Evolutionary conservation across 2,888 invertebrate genomes (phyloP).

Genomic region (Tricholauxania praeusta): DNA sequence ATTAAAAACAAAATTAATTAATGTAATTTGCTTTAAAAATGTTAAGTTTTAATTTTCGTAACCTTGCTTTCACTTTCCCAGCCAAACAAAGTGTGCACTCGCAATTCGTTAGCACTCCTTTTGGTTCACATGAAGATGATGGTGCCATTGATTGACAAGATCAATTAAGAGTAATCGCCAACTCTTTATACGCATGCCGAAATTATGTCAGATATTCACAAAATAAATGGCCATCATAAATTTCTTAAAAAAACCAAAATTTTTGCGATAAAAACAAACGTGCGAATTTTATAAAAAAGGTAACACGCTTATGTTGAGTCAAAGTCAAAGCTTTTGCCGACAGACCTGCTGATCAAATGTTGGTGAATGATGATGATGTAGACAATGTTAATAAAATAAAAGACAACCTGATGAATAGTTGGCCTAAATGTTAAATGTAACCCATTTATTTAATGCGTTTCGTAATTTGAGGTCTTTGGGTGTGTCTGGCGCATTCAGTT

Average conservation of each 20-base stretch:
- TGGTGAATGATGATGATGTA: not conserved
- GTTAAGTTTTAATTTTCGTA: slow-evolving; percentile 23
- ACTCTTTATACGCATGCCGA: slow-evolving; percentile 18
- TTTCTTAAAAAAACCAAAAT: not conserved
- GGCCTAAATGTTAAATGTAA: slow-evolving; percentile 1
- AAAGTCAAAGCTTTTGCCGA: no score
- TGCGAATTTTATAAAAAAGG: no score
- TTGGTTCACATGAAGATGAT: not conserved
- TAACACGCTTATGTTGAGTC: slow-evolving; percentile 8
- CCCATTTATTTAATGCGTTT: no score
- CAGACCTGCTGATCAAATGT: not conserved
- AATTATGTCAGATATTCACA: slow-evolving; percentile 25
- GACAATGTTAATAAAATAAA: no score
- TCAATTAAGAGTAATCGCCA: slow-evolving; percentile 26
- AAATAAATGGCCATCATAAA: slow-evolving; percentile 23
- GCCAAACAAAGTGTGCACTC: not conserved
- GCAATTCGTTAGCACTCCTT: slow-evolving; percentile 20
- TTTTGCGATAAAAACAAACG: no score
- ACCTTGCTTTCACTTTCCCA: slow-evolving; percentile 35
- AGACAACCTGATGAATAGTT: slow-evolving; percentile 17
- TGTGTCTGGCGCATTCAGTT: no score
- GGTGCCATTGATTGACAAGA: slow-evolving; percentile 23
- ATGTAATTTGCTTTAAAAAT: no score
- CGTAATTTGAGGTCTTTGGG: no score
- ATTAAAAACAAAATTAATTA: no score